A percentile compares a stretch with the other conserved stretches of the same genome.
These are phyloP conservation scores for Luidia sarsii DNA, from an alignment of 53 echinoderm and acorn worm species.

Conservation along the genomic window DNA sequence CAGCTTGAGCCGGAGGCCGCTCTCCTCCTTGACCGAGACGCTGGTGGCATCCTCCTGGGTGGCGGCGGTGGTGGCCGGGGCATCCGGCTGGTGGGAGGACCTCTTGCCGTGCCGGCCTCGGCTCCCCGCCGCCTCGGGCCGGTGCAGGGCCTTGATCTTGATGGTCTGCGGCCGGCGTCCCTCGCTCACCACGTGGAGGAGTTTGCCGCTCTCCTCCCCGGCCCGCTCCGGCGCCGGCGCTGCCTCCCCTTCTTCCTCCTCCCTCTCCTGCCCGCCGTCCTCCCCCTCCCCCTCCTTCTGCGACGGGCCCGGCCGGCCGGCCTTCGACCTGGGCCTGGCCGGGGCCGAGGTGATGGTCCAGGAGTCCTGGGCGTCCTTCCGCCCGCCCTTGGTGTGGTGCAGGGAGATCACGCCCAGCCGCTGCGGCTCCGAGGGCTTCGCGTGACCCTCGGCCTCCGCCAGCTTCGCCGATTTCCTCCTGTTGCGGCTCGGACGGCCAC, in stretches of 20 bases:
- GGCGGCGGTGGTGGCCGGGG: constrained; percentile 32
- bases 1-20: constrained; percentile 62
- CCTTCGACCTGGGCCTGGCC: constrained; percentile 3
- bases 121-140: not conserved
- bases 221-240: no score
- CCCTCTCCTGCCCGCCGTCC: no score
- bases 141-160: constrained; percentile 14
- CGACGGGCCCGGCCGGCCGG: not conserved
- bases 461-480: constrained; percentile 66
- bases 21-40: constrained; percentile 44
- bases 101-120: constrained; percentile 3
- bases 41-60: constrained; percentile 33
- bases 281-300: constrained; percentile 3
- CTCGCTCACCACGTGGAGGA: constrained; percentile 37
- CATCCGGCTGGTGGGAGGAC: constrained; percentile 18
- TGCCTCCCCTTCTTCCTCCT: not conserved
- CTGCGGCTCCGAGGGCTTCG: constrained; percentile 29
- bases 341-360: constrained; percentile 41
- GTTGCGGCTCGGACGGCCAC: constrained; percentile 55
- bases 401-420: constrained; percentile 26
- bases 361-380: constrained; percentile 34
- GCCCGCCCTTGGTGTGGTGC: constrained; percentile 32
- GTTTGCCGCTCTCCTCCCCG: not conserved
- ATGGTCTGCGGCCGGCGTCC: constrained; percentile 27
- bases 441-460: constrained; percentile 38